Base-by-base conservation (phyloP, 2,888 invertebrate species). In the Acleris cristana region DNA sequence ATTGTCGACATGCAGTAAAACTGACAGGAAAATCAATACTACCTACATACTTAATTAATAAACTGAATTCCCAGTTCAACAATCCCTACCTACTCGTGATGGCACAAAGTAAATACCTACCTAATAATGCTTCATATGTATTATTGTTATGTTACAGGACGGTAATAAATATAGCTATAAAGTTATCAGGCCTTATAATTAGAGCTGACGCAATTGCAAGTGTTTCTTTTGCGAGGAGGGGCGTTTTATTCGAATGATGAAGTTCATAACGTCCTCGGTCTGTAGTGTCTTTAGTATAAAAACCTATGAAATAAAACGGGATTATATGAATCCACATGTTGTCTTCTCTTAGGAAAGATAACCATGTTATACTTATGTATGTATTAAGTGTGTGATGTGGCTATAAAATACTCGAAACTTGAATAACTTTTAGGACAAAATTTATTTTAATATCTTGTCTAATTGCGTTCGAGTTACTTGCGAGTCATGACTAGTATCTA, bases 191-290 rank as follows among this genome's bases (percentile, higher is more conserved):
- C 45, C 45, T 40, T 71, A 69, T 69, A 65, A 68, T 65, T 63
- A 65, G 63, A 59, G 44, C 49, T 70, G 71, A 71, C 64, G 70
- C 65, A 71, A 70, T 53, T 65, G 48, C 40, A 65, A 65, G 60
- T 64, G 58, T 54, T 23, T 23, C 54, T 62, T 58, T 63, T 63
- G 65, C 44, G 58, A 55, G n/a, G 62, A 61, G 62, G 49, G 65
- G 55, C 66, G 44, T 53, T 51, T 49, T 19, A 30, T 18, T 26
- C 34, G 34, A 51, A 19, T 49, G 21, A 19, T 59, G 8, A 30
- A n/a, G 8, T 18, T 14, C 26, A 26, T 26, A 21, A 26, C 14
- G 14, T 40, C 14, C 4, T 14, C 14, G 40, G 40, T 14, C 4
- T 40, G 26, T 26, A 26, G 26, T 26, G 40, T 14, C 40, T 40